A percentile compares a stretch with the other conserved stretches of the same genome.
Evolutionary conservation across 2,888 invertebrate genomes (phyloP).

Genomic region (Nysson spinosus): DNA sequence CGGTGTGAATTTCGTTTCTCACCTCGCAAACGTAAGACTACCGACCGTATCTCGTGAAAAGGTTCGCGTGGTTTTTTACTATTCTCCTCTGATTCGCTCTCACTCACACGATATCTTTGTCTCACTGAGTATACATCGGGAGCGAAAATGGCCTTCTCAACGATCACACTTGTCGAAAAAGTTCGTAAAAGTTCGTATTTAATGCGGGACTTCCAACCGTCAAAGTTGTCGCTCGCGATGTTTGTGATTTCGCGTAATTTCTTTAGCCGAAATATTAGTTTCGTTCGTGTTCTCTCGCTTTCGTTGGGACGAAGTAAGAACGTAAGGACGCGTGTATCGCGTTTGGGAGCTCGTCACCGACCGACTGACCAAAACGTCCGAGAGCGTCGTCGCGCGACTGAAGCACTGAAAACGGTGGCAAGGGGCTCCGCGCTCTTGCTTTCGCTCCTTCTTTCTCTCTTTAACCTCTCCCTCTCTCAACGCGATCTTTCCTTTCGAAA

Average conservation of each 20-base stretch:
- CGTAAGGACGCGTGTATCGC: constrained; percentile 53
- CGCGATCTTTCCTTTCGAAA: constrained; percentile 71
- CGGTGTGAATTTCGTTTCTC: constrained; percentile 34
- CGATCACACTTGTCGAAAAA: constrained; percentile 37
- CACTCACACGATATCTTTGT: constrained; percentile 41
- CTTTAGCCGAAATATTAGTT: constrained; percentile 8
- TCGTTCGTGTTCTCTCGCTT: constrained; percentile 43
- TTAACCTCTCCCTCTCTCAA: constrained; percentile 38
- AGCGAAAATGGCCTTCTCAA: constrained; percentile 50
- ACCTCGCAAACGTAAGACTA: constrained; percentile 36
- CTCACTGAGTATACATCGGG: constrained; percentile 29
- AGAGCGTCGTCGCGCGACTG: constrained; percentile 74
- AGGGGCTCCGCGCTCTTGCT: constrained; percentile 56
- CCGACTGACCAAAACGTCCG: constrained; percentile 58
- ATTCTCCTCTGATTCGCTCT: constrained; percentile 23
- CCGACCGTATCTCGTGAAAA: constrained; percentile 35
- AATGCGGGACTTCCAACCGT: constrained; percentile 32
- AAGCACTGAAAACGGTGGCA: constrained; percentile 64
- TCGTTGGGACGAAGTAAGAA: constrained; percentile 39
- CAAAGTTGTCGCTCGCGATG: constrained; percentile 35
- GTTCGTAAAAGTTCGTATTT: constrained; percentile 31
- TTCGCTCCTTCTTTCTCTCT: constrained; percentile 43
- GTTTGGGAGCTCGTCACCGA: constrained; percentile 57
- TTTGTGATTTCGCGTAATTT: constrained; percentile 18
- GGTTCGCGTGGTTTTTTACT: constrained; percentile 23